These are phyloP conservation scores for Galaxias olidus DNA, from an alignment of 2,797 vertebrate genomes.

Conservation along the genomic window DNA sequence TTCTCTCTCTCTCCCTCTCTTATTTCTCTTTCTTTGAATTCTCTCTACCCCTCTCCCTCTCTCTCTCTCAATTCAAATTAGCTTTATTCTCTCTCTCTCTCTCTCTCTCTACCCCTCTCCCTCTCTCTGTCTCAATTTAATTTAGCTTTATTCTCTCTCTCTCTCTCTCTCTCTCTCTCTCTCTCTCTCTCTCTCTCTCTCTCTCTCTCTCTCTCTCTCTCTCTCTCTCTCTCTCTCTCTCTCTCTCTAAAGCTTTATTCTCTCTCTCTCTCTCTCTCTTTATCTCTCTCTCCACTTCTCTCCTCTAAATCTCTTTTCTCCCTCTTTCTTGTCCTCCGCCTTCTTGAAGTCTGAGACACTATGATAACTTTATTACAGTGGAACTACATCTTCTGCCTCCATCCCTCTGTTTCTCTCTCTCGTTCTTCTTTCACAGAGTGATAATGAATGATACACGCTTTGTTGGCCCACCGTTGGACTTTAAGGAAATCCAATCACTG, in stretches of 20 bases:
- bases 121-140: no score
- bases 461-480: slow-evolving; percentile 75
- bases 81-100: background rate
- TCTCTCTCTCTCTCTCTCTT: background rate
- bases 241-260: background rate
- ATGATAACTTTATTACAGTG: background rate
- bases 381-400: background rate
- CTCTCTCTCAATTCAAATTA: slow-evolving; percentile 9
- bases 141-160: background rate
- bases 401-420: slow-evolving; percentile 17
- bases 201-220: background rate
- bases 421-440: slow-evolving; percentile 36
- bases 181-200: background rate
- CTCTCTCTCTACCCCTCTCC: background rate
- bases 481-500: slow-evolving; percentile 79
- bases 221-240: slow-evolving; percentile 24
- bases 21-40: no score
- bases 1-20: no score
- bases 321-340: slow-evolving; percentile 7
- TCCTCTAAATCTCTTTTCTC: background rate
- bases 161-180: background rate
- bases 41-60: background rate
- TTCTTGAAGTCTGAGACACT: background rate
- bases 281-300: slow-evolving; percentile 7
- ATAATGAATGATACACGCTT: slow-evolving; percentile 67